Conservation (phyloP, 30 jellyfish, hydroid and myxozoan species). For the Pseudorhiza aurosa region DNA sequence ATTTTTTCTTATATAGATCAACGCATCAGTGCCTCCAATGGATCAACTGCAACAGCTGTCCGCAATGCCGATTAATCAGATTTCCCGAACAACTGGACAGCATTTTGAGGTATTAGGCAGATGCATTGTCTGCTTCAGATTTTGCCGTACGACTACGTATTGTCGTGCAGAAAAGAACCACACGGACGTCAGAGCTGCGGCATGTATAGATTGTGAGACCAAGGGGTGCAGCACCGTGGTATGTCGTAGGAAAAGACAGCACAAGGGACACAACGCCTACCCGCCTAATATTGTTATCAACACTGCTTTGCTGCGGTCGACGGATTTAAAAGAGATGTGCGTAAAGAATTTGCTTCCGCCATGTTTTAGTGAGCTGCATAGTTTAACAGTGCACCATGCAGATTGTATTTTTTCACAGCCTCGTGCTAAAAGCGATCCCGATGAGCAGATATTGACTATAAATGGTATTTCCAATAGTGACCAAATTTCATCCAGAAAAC, state of each 20-base stretch:
- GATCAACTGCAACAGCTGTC: constrained; percentile 40
- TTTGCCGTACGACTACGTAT: constrained; percentile 96
- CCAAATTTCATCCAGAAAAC: constrained; percentile 68
- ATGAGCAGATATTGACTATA: constrained; percentile 41
- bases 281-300: constrained; percentile 95
- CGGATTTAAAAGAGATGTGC: constrained; percentile 90
- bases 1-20: constrained; percentile 13
- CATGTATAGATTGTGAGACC: constrained; percentile 92
- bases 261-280: constrained; percentile 96
- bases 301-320: constrained; percentile 84
- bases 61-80: constrained; percentile 47
- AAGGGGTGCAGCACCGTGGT: constrained; percentile 95
- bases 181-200: constrained; percentile 94
- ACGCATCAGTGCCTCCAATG: constrained; percentile 43
- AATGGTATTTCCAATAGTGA: constrained; percentile 19
- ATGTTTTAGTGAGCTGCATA: constrained; percentile 91
- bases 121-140: constrained; percentile 93
- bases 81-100: constrained; percentile 85
- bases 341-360: constrained; percentile 82
- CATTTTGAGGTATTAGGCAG: constrained; percentile 97
- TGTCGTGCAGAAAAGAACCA: constrained; percentile 99
- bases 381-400: constrained; percentile 96
- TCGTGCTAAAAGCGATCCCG: constrained; percentile 38
- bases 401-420: constrained; percentile 94
- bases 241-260: constrained; percentile 91